phyloP scores from a whole-genome alignment of 2,113 vertebrate species.

The Elanoides forficatus region DNA sequence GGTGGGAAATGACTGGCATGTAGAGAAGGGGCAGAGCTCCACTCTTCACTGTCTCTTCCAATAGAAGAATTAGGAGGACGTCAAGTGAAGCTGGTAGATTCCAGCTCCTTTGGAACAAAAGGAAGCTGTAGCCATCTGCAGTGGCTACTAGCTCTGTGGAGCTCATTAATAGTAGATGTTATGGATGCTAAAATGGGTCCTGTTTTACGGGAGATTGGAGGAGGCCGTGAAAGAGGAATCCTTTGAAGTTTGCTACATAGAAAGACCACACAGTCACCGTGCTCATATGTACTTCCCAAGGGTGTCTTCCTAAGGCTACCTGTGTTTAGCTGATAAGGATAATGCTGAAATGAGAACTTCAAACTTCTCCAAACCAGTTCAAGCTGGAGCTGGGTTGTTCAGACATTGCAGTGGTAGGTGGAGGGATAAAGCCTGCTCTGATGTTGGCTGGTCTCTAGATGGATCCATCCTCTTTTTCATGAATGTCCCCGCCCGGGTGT shows the following conservation, averaged over 20 bases:
- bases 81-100: background rate
- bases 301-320: background rate
- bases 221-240: background rate
- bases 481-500: background rate
- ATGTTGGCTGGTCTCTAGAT: background rate
- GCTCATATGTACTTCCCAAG: background rate
- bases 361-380: background rate
- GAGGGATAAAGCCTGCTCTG: background rate
- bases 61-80: background rate
- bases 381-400: background rate
- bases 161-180: background rate
- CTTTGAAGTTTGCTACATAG: background rate
- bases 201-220: background rate
- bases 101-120: background rate
- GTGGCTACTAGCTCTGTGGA: background rate
- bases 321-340: background rate
- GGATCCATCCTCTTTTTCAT: background rate
- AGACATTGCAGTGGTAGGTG: background rate
- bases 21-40: background rate
- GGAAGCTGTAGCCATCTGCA: background rate
- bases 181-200: background rate
- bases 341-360: background rate
- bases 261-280: background rate
- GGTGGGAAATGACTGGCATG: background rate
- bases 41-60: background rate